These are phyloP conservation scores for Tolmerus cingulatus DNA, from an alignment of 2,888 invertebrate species.

Conservation along the genomic window DNA sequence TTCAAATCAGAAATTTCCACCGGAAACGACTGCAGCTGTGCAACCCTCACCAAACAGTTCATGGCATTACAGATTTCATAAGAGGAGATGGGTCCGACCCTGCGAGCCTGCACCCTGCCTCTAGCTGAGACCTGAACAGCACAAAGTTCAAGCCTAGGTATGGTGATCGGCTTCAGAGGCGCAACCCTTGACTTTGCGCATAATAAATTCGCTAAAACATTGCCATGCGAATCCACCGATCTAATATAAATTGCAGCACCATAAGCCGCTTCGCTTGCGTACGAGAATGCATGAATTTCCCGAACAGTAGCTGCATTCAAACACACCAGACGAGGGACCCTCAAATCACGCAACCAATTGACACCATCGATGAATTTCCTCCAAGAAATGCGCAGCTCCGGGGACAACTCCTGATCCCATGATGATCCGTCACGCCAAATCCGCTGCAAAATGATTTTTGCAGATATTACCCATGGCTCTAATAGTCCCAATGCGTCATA, in stretches of 20 bases:
- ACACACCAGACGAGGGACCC: not conserved
- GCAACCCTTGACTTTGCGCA: not conserved
- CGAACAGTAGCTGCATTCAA: not conserved
- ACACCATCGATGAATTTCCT: not conserved
- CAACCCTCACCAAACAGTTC: no score
- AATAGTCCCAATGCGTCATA: constrained; percentile 12
- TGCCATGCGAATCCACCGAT: no score
- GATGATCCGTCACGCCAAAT: not conserved
- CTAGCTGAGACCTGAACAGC: not conserved
- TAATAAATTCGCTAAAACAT: not conserved
- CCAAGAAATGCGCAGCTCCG: not conserved
- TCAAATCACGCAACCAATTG: not conserved
- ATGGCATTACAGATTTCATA: no score
- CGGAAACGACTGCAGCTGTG: no score
- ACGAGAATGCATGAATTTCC: constrained; percentile 5
- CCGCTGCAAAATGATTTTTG: constrained; percentile 7
- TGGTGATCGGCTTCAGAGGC: not conserved
- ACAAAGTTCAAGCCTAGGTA: not conserved
- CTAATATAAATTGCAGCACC: not conserved
- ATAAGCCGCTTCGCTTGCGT: constrained; percentile 4
- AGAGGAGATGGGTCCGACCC: no score
- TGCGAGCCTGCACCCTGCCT: no score
- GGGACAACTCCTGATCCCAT: not conserved
- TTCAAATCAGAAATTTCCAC: no score
- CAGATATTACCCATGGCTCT: not conserved